A percentile compares a stretch with the other conserved stretches of the same genome.
These are phyloP conservation scores for Campylomormyrus tamandua DNA, from an alignment of 2,113 vertebrate species.

Conservation along the genomic window DNA sequence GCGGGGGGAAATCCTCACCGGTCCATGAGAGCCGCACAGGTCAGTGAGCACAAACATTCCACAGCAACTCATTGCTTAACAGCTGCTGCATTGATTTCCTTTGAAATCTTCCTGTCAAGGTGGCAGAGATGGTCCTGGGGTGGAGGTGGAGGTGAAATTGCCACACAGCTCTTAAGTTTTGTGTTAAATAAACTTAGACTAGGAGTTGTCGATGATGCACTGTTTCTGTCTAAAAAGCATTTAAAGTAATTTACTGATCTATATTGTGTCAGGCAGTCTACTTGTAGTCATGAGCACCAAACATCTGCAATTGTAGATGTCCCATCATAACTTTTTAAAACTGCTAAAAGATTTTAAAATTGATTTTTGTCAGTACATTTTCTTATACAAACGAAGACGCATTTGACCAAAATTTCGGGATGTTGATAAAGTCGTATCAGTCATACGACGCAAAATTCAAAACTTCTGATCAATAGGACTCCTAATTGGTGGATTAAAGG, in stretches of 20 bases:
- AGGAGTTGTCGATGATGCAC: background rate
- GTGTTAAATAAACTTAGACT: background rate
- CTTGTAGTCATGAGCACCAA: background rate
- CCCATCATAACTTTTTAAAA: background rate
- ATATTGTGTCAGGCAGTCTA: background rate
- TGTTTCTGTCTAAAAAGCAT: background rate
- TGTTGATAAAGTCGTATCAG: background rate
- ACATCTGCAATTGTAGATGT: background rate
- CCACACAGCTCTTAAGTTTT: background rate
- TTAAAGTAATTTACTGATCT: background rate
- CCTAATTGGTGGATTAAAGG: background rate
- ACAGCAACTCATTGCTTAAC: background rate
- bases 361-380: background rate
- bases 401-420: background rate
- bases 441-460: background rate
- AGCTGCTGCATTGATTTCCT: background rate
- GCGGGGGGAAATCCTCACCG: background rate
- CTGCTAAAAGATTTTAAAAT: background rate
- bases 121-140: background rate
- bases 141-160: background rate
- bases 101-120: conserved; percentile 5
- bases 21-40: conserved; percentile 3
- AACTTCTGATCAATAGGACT: background rate
- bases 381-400: background rate
- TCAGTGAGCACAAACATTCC: conserved; percentile 21